Evolutionary conservation across 2,888 invertebrate species (phyloP).

Genomic region (Romanomermis culicivorax): DNA sequence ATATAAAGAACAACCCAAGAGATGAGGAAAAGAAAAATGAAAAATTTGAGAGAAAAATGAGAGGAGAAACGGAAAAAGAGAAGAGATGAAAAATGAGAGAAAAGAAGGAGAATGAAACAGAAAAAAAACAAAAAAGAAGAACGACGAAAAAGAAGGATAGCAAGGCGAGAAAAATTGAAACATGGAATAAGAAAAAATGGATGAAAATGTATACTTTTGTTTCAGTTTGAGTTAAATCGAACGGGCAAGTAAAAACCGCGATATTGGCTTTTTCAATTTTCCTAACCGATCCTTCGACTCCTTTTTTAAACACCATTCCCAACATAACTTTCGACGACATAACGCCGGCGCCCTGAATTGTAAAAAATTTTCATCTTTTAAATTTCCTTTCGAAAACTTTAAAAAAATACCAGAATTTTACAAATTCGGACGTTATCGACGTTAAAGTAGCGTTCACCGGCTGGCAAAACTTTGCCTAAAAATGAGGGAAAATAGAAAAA

Average conservation of each 20-base stretch:
- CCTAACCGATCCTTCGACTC: slow-evolving; percentile 72
- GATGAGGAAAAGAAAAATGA: no score
- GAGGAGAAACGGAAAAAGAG: no score
- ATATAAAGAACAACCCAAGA: no score
- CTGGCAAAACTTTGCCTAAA: slow-evolving; percentile 23
- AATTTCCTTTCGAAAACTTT: background rate
- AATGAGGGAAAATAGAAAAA: slow-evolving; percentile 2
- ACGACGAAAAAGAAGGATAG: no score
- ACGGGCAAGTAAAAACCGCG: slow-evolving; percentile 77
- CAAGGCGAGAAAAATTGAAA: no score
- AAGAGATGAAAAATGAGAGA: no score
- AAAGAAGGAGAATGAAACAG: no score
- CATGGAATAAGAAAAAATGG: no score
- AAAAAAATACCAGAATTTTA: slow-evolving; percentile 43
- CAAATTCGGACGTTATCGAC: slow-evolving; percentile 90
- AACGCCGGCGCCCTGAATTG: slow-evolving; percentile 50
- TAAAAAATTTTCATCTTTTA: background rate
- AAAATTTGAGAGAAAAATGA: no score
- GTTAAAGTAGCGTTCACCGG: slow-evolving; percentile 44
- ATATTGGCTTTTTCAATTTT: slow-evolving; percentile 60
- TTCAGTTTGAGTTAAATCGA: slow-evolving; percentile 88
- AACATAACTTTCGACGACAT: slow-evolving; percentile 49
- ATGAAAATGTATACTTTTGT: no score
- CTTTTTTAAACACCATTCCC: slow-evolving; percentile 93
- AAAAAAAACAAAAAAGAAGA: no score